phyloP scores from a whole-genome alignment of 1,140 invertebrate species.

The Anastrepha obliqua region DNA sequence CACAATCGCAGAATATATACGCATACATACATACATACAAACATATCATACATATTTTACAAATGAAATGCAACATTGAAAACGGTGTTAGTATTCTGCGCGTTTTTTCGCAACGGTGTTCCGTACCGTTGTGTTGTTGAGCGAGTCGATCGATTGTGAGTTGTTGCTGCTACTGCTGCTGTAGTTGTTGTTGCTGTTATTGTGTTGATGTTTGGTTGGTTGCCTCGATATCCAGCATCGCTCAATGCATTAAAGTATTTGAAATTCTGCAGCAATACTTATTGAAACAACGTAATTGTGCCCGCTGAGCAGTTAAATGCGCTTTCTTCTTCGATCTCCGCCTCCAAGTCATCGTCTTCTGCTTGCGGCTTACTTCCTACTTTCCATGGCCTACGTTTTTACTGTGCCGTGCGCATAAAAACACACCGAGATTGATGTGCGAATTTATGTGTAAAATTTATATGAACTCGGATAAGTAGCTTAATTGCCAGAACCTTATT shows the following conservation, averaged over 20 bases:
- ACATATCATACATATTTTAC: constrained; percentile 33
- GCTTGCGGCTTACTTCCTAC: constrained; percentile 33
- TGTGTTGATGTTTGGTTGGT: neutral
- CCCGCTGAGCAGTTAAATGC: constrained; percentile 45
- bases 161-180: neutral
- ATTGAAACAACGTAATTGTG: constrained; percentile 52
- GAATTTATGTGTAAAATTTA: constrained; percentile 51
- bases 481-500: constrained; percentile 46
- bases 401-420: constrained; percentile 15
- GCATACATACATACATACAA: neutral
- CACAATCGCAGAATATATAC: constrained; percentile 50
- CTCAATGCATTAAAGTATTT: constrained; percentile 46
- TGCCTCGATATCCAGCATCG: constrained; percentile 42
- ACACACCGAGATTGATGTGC: constrained; percentile 9
- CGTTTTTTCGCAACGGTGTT: constrained; percentile 47
- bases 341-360: neutral
- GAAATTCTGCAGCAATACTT: constrained; percentile 53
- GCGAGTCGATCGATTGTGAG: neutral
- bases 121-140: constrained; percentile 22
- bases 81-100: constrained; percentile 52
- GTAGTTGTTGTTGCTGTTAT: neutral
- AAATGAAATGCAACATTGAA: constrained; percentile 49
- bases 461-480: constrained; percentile 26
- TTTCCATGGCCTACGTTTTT: constrained; percentile 22
- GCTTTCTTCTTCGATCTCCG: constrained; percentile 27